Evolutionary conservation across 2,888 invertebrate species (phyloP).

Genomic region (Deilephila porcellus): DNA sequence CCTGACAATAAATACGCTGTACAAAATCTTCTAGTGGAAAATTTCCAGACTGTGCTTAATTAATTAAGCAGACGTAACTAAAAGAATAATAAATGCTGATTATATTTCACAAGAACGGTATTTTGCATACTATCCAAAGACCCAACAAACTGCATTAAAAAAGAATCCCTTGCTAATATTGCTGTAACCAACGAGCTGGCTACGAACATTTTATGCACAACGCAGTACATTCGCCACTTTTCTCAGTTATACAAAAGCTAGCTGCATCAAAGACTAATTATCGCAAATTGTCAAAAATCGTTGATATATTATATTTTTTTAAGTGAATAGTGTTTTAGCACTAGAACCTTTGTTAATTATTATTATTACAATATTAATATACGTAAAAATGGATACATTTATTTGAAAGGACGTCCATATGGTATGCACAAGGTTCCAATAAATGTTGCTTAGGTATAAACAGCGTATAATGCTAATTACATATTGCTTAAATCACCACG

Average conservation of each 20-base stretch:
- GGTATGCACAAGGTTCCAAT: background rate
- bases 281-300: background rate
- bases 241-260: background rate
- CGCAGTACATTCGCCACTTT: background rate
- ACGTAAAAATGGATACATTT: too few relatives aligned
- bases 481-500: background rate
- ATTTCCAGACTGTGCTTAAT: background rate
- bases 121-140: background rate
- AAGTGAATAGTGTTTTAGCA: too few relatives aligned
- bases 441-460: background rate
- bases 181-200: background rate
- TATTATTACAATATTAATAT: too few relatives aligned
- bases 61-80: background rate
- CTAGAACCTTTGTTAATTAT: too few relatives aligned
- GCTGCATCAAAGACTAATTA: background rate
- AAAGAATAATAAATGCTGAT: background rate
- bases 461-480: background rate
- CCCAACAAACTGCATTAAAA: background rate
- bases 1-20: background rate
- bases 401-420: background rate
- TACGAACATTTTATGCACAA: slow-evolving; percentile 4
- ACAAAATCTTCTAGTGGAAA: background rate
- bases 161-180: slow-evolving; percentile 25
- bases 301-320: background rate
- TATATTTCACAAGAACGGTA: background rate